Evolutionary conservation across 2,888 invertebrate genomes (phyloP), one percentile per base, ranked within the genome.

Genomic region (Aricia artaxerxes): DNA sequence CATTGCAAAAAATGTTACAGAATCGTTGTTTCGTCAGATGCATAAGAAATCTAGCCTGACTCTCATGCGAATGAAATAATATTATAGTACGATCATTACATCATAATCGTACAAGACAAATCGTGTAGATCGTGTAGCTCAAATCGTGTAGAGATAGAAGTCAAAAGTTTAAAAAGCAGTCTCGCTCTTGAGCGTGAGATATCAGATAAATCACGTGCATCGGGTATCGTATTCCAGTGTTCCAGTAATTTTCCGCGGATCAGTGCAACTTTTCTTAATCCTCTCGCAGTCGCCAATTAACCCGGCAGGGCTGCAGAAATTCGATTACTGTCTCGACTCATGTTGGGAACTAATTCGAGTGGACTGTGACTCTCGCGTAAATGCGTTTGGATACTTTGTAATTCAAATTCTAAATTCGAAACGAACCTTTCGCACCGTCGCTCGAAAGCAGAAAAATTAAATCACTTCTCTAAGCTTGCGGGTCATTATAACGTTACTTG

Each of bases 331-430:
- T 81, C 79, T 78, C 79, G 84, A 84, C 85, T 85, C 86, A 85
- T 84, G 87, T 86, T 87, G 85, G 86, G 87, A 86, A 87, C 87
- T 90, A 89, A 89, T 87, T 87, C 85, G 84, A 85, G 84, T 85
- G 83, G 88, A 89, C 88, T 86, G 86, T 85, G 83, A 81, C 85
- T 79, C 79, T 80, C 78, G 61, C 78, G 77, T 83, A 82, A 82
- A 79, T 81, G 78, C 78, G 80, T 82, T 82, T 81, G 80, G 78
- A 80, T 38, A 64, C 38, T 69, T 38, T 35, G 73, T 31, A 75
- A 40, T 31, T 69, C 73, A 53, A 24, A 53, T 75, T 75, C 31
- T 53, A 24, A 53, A 75, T 44, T 73, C n/a, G 9, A n/a, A n/a
- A 73, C 24, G 73, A 73, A 44, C n/a, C 13, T 61, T 61, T 61